Evolutionary conservation across 1,140 invertebrate genomes (phyloP).

Genomic region (Drosophila pseudoobscura): DNA sequence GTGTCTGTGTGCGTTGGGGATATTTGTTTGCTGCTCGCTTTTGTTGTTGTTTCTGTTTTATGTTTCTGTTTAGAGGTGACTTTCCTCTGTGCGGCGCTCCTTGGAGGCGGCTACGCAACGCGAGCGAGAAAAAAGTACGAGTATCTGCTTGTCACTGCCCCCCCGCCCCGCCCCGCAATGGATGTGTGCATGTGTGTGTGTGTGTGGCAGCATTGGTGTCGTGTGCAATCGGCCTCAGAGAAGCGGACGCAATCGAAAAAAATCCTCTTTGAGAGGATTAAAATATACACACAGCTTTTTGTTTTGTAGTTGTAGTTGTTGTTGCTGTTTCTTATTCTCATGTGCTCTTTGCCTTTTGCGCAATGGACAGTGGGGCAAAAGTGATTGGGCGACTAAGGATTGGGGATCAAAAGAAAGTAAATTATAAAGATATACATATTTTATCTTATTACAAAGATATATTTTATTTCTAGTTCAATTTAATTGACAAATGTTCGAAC

Average conservation of each 20-base stretch:
- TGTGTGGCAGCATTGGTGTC: slow-evolving; percentile 58
- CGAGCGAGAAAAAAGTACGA: slow-evolving; percentile 43
- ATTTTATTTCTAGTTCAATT: not conserved
- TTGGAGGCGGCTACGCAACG: slow-evolving; percentile 51
- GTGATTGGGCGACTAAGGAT: slow-evolving; percentile 18
- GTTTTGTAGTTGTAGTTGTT: not conserved
- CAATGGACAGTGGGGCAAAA: slow-evolving; percentile 58
- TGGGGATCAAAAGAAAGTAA: not conserved
- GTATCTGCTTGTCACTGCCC: slow-evolving; percentile 44
- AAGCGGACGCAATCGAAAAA: slow-evolving; percentile 60
- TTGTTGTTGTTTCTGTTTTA: slow-evolving; percentile 3
- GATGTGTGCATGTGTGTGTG: slow-evolving; percentile 19
- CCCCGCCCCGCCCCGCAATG: not conserved
- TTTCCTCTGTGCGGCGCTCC: slow-evolving; percentile 69
- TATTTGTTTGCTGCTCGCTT: slow-evolving; percentile 53
- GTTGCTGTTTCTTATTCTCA: slow-evolving; percentile 36
- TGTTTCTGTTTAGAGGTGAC: slow-evolving; percentile 73
- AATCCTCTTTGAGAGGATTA: slow-evolving; percentile 83
- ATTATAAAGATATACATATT: too few species aligned
- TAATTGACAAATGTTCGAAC: too few species aligned
- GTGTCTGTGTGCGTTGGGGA: slow-evolving; percentile 54
- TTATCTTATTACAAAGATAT: too few species aligned
- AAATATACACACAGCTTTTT: slow-evolving; percentile 68
- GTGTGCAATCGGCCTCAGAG: slow-evolving; percentile 71
- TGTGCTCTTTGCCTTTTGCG: slow-evolving; percentile 61